Base-by-base conservation (phyloP, 2,113 vertebrate species). In the Spermophilus dauricus region DNA sequence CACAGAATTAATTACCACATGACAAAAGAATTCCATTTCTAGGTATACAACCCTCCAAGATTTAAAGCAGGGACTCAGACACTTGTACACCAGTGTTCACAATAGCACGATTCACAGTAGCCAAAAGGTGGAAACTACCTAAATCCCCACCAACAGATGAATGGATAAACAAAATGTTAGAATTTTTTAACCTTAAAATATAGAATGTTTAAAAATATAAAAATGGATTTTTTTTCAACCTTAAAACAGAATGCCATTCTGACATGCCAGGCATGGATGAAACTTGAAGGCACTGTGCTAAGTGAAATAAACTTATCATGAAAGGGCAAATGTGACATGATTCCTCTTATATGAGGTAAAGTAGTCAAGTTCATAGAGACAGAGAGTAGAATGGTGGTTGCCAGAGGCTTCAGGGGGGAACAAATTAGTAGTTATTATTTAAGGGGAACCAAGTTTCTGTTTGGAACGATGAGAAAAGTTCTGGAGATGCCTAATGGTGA, bases 381-480 rank as follows among this genome's bases (percentile, higher is more conserved):
- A 76, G n/a, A 63, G 56, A 63, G 56, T 91, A 82, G 32, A 75
- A 75, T 9, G 1, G 39, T 73, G 4, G 26, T 76, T 89, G 34
- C 24, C 24, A 80, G 34, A 11, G n/a, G 13, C 20, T 67, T 16
- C 2, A 8, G 11, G 72, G 20, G 78, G 45, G 70, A 12, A 51
- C 18, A 28, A 67, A 58, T 42, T 4, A n/a, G 16, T 24, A 69
- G 22, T 58, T 84, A 45, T 24, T 28, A 8, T 87, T 86, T 67
- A 78, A 42, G 39, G 24, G 69, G 8, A 82, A 56, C 34, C 61
- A 26, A 90, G 70, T 93, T 93, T 97, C 76, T 95, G 5, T 75
- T 78, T 93, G 34, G 42, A 78, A 90, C 67, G 26, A 51, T 91
- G n/a, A 77, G 12, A 48, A 88, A 77, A 39, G 12, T 56, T 85